Evolutionary conservation across 2,797 vertebrate species (phyloP).

Genomic region (Protosalanx chinensis): DNA sequence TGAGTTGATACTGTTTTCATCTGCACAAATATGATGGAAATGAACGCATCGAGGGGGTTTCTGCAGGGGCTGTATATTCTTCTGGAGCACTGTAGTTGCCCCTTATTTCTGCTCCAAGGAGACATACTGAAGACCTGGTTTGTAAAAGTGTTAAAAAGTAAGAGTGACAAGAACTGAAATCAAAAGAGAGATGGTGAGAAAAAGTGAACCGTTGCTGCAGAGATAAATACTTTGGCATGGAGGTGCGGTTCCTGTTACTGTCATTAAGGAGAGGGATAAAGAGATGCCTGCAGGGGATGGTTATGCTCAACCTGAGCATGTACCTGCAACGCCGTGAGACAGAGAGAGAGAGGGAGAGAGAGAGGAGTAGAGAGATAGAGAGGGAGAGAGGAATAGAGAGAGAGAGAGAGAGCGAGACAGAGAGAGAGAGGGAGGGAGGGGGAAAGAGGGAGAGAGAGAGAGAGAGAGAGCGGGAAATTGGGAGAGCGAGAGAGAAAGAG

Average conservation of each 20-base stretch:
- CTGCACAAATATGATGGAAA: too few relatives aligned
- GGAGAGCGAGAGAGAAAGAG: too few relatives aligned
- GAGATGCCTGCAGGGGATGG: constrained; percentile 58
- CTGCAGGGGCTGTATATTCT: too few relatives aligned
- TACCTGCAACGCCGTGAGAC: constrained; percentile 44
- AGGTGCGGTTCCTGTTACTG: constrained; percentile 35
- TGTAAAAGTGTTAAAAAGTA: not conserved
- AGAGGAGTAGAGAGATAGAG: constrained; percentile 11
- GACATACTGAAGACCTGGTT: constrained; percentile 1
- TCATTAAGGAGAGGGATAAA: constrained; percentile 42
- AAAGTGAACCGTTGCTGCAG: constrained; percentile 20
- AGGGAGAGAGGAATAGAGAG: constrained; percentile 14
- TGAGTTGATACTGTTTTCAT: not conserved
- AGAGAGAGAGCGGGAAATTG: too few relatives aligned
- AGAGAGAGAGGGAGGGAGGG: not conserved
- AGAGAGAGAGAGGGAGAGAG: constrained; percentile 11
- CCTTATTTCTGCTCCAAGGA: not conserved
- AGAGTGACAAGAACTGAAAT: not conserved
- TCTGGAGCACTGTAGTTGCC: too few relatives aligned
- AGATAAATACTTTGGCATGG: constrained; percentile 22
- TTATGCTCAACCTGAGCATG: constrained; percentile 45
- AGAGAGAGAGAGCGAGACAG: not conserved
- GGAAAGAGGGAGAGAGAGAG: too few relatives aligned
- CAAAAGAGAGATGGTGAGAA: not conserved
- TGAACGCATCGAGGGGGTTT: too few relatives aligned